Evolutionary conservation across 2,797 vertebrate genomes (phyloP), one percentile per base, ranked within the genome.

Genomic region (Sebastiscus albofasciatus): DNA sequence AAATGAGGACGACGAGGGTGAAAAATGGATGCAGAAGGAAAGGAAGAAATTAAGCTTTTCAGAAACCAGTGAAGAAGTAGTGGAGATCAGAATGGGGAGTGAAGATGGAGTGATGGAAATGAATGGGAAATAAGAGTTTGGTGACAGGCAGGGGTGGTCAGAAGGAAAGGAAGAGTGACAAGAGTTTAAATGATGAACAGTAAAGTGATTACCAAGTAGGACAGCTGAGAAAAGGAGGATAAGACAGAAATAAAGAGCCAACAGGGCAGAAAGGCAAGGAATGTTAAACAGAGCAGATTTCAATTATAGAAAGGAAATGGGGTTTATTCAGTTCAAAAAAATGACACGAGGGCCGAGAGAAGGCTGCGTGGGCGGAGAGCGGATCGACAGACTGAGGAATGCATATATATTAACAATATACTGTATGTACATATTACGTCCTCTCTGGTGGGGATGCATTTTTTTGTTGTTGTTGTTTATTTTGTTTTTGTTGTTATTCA

Each of bases 221-320:
- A 36, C 42, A 33, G 49, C 52, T 16, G 31, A 66, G 56, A 4
- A 42, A 73, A 22, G n/a, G 18, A 18, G 64, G 10, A 56, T 59
- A 6, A 18, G 59, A 34, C 5, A 3, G 61, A 55, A 54, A 56
- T 39, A 26, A 64, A 71, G 61, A 80, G 64, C 58, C 67, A 24
- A 7, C 20, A 29, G 55, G 14, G 29, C 34, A 67, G 33, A 24
- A 24, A 61, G 1, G 4, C 10, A 29, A 18, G n/a, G 20, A 67
- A 64, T 55, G 54, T 72, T 62, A 31, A 26, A 72, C 14, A 4
- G 7, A 54, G 46, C 10, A 1, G 58, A 61, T 76, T 87, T 82
- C 68, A 74, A 76, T 79, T 77, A 61, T 10, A 20, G 13, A 69
- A 13, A 62, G 36, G 76, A 80, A 70, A 87, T 58, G 52, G 29